Evolutionary conservation across 2,113 vertebrate species (phyloP).

Genomic region (Dipodomys merriami): DNA sequence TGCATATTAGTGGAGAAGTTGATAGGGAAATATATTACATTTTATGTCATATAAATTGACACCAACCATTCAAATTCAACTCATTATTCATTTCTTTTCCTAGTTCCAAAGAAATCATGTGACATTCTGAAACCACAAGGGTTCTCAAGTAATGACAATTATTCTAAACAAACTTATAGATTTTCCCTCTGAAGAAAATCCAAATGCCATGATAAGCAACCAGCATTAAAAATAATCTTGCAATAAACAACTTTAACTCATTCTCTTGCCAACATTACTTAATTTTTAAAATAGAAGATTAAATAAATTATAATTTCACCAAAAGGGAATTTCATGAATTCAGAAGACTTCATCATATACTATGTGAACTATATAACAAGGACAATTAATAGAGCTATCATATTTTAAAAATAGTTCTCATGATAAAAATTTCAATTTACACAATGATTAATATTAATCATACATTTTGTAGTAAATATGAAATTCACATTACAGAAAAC

Average conservation of each 20-base stretch:
- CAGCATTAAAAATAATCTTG: not conserved
- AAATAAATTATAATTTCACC: not conserved
- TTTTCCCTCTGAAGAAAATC: not conserved
- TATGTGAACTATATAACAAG: not conserved
- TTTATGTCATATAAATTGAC: not conserved
- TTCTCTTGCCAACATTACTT: not conserved
- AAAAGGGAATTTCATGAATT: not conserved
- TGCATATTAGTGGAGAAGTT: not conserved
- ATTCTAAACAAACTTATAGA: not conserved
- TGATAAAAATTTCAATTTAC: not conserved
- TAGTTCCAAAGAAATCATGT: not conserved
- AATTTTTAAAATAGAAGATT: not conserved
- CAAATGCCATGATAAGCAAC: not conserved
- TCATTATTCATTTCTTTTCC: not conserved
- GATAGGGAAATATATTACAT: not conserved
- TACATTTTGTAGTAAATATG: no score
- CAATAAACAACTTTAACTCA: not conserved
- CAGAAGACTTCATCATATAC: not conserved
- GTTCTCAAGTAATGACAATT: not conserved
- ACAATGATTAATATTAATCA: not conserved
- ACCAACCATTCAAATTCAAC: not conserved
- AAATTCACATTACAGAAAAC: not conserved
- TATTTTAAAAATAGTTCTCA: not conserved
- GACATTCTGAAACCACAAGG: not conserved
- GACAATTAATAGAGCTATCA: not conserved